Evolutionary conservation across 1,140 invertebrate species (phyloP).

Genomic region (Drosophila pseudoobscura): DNA sequence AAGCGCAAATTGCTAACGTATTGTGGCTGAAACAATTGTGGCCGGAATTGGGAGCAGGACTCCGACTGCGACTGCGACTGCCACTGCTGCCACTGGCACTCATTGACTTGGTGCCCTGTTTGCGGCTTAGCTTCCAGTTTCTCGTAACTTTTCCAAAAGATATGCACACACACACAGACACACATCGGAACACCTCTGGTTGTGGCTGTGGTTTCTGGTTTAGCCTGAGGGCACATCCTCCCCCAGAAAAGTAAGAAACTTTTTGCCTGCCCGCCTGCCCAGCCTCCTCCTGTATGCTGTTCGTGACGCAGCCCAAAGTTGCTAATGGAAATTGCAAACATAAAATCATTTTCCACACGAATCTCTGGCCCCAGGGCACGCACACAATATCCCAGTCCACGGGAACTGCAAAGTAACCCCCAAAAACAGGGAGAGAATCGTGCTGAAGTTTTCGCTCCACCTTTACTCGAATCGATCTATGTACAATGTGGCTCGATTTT

Average conservation of each 20-base stretch:
- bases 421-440: constrained; percentile 3
- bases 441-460: constrained; percentile 37
- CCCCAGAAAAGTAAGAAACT: constrained; percentile 33
- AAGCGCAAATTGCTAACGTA: constrained; percentile 72
- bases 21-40: constrained; percentile 44
- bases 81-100: background rate
- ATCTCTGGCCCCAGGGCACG: constrained; percentile 63
- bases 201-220: constrained; percentile 10
- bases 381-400: constrained; percentile 43
- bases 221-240: constrained; percentile 9
- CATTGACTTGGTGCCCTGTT: constrained; percentile 28
- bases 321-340: constrained; percentile 80
- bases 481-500: constrained; percentile 15
- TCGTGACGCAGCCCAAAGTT: constrained; percentile 65
- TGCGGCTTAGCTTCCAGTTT: constrained; percentile 4
- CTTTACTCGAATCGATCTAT: constrained; percentile 3
- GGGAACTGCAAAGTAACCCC: constrained; percentile 23
- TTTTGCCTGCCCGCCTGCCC: constrained; percentile 6
- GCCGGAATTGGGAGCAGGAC: constrained; percentile 12
- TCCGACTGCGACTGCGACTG: constrained; percentile 7
- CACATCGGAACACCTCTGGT: background rate
- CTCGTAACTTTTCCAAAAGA: constrained; percentile 1
- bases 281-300: constrained; percentile 31
- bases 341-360: constrained; percentile 72
- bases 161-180: constrained; percentile 19